These are phyloP conservation scores for Lagocephalus sceleratus DNA, from an alignment of 2,797 vertebrate genomes.

Conservation along the genomic window DNA sequence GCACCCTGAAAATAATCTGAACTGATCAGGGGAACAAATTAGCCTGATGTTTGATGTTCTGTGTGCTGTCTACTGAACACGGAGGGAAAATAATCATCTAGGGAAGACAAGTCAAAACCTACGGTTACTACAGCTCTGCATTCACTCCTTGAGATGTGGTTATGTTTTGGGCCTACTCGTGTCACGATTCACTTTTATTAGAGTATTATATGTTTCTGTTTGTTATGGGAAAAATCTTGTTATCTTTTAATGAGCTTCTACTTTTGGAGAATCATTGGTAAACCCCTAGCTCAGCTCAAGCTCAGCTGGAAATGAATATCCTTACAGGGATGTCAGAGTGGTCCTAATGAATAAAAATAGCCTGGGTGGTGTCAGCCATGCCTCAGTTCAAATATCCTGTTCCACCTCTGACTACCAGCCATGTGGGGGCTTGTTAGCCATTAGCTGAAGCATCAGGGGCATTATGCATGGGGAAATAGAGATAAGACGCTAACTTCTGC, in stretches of 20 bases:
- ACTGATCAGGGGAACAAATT: not conserved
- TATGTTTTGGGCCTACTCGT: too few species aligned
- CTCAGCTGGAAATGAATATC: slow-evolving; percentile 4
- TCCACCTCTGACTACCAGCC: slow-evolving; percentile 40
- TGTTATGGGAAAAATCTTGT: not conserved
- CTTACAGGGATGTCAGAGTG: slow-evolving; percentile 1
- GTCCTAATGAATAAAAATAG: slow-evolving; percentile 21
- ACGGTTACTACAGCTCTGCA: slow-evolving; percentile 15
- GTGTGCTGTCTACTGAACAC: not conserved
- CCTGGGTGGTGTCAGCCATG: slow-evolving; percentile 11
- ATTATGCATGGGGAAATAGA: slow-evolving; percentile 38
- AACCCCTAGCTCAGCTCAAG: not conserved
- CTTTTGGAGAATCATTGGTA: not conserved
- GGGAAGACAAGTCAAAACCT: slow-evolving; percentile 16
- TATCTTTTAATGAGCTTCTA: not conserved
- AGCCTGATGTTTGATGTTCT: not conserved
- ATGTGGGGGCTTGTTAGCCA: slow-evolving; percentile 50
- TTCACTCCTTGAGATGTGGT: slow-evolving; percentile 13
- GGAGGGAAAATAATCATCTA: slow-evolving; percentile 2
- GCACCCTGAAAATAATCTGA: slow-evolving; percentile 1
- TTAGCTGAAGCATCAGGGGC: slow-evolving; percentile 34
- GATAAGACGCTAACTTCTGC: slow-evolving; percentile 46
- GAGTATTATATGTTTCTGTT: too few species aligned
- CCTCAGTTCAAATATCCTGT: slow-evolving; percentile 17
- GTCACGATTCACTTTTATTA: too few species aligned